Evolutionary conservation across 2,113 vertebrate genomes (phyloP), one percentile per base, ranked within the genome.

Genomic region (Accipiter cooperii): DNA sequence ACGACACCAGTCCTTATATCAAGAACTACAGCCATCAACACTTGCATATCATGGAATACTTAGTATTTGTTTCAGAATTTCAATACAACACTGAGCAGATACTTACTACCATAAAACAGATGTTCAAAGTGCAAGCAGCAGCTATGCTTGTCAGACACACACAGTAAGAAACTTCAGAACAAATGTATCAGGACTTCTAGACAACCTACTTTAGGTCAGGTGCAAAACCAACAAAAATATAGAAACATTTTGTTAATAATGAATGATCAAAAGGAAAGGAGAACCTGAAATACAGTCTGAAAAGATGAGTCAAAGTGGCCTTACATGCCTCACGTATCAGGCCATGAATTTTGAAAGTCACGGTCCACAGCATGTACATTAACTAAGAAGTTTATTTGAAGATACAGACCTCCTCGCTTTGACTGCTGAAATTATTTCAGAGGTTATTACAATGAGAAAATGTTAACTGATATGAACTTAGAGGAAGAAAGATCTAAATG

Each of bases 1-100:
- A 2, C 0, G 0, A 10, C 13, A 52, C 17, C 64, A 54, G 15
- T 38, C 42, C 24, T 68, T 49, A 54, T 1, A 1, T 71, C 18
- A 36, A 16, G 36, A 55, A 52, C 46, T 66, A 44, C 34, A 75
- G 40, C 34, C 57, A 52, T 25, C 64, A 69, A 8, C 26, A 57
- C 21, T 66, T 55, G 29, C 34, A 12, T 2, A 58, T 66, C 42
- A 54, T 16, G 19, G 33, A 89, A 29, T 21, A 47, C 33, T 54
- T 42, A 42, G 40, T 42, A 42, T 42, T 42, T 42, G 13, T 42
- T 42, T 42, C 40, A 42, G 40, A 42, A 42, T 42, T 42, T 42
- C 40, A 42, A 42, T 13, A 42, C 40, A 42, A 66, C 21, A 13
- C 60, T 34, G 40, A 38, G 38, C 69, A 74, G 22, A 47, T 7